Conservation (phyloP, 2,888 invertebrate genomes). For the Acleris emargana region DNA sequence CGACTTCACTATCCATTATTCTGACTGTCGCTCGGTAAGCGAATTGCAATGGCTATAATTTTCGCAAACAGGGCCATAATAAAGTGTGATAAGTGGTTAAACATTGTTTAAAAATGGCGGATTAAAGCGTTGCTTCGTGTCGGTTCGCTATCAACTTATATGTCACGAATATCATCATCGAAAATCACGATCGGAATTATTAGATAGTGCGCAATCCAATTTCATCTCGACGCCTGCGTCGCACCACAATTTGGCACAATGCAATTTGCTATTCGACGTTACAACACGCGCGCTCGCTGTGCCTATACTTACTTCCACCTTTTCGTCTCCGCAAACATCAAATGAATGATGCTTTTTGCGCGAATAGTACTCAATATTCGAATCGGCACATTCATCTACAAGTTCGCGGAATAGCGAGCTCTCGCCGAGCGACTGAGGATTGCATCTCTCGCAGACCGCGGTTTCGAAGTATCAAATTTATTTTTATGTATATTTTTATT, state of each 20-base stretch:
- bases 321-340: conserved; percentile 58
- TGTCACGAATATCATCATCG: conserved; percentile 69
- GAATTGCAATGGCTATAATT: not conserved
- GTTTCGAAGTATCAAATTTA: conserved; percentile 75
- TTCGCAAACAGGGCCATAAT: not conserved
- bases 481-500: conserved; percentile 81
- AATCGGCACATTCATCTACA: conserved; percentile 43
- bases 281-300: conserved; percentile 60
- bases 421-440: conserved; percentile 45
- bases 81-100: not conserved
- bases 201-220: conserved; percentile 75
- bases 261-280: conserved; percentile 69
- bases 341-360: conserved; percentile 56
- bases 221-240: conserved; percentile 62
- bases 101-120: not conserved
- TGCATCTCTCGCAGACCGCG: conserved; percentile 66
- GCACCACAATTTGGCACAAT: conserved; percentile 54
- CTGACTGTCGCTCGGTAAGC: not conserved
- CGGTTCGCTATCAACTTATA: conserved; percentile 37
- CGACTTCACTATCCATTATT: not conserved
- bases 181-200: conserved; percentile 73
- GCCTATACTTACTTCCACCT: conserved; percentile 50
- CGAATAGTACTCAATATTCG: conserved; percentile 54
- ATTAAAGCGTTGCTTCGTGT: conserved; percentile 5
- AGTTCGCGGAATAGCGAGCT: conserved; percentile 30